Percentiles rank a stretch among this genome's conserved stretches.
Evolutionary conservation across 2,113 vertebrate species (phyloP).

Genomic region (Oncorhynchus mykiss): DNA sequence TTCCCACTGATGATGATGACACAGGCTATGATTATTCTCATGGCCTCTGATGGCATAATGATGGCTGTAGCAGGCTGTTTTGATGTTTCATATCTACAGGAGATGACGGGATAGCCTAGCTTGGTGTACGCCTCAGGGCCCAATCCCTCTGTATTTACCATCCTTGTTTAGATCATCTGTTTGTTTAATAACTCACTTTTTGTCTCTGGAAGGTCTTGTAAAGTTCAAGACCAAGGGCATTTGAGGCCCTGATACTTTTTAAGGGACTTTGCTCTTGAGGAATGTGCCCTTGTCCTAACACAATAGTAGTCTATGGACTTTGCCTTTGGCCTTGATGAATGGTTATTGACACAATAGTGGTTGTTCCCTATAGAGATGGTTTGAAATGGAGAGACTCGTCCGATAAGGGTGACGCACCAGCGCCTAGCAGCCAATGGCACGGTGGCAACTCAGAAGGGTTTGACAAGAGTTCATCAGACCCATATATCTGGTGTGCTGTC

Average conservation of each 20-base stretch:
- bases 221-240: too few relatives aligned
- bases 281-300: not conserved
- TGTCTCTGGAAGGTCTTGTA: too few relatives aligned
- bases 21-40: constrained; percentile 32
- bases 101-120: not conserved
- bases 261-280: too few relatives aligned
- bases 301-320: not conserved
- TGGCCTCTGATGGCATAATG: not conserved
- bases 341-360: not conserved
- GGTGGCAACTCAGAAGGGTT: not conserved
- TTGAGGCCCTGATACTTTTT: too few relatives aligned
- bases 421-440: not conserved
- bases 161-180: too few relatives aligned
- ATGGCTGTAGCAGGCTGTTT: not conserved
- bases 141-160: too few relatives aligned
- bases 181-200: too few relatives aligned
- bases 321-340: not conserved
- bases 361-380: too few relatives aligned
- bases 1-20: constrained; percentile 29
- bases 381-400: not conserved
- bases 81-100: not conserved
- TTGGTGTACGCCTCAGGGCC: too few relatives aligned
- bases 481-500: not conserved
- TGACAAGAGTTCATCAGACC: not conserved
- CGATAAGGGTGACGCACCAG: not conserved